Conservation (phyloP, 2,888 invertebrate genomes). For the Therioaphis trifolii region DNA sequence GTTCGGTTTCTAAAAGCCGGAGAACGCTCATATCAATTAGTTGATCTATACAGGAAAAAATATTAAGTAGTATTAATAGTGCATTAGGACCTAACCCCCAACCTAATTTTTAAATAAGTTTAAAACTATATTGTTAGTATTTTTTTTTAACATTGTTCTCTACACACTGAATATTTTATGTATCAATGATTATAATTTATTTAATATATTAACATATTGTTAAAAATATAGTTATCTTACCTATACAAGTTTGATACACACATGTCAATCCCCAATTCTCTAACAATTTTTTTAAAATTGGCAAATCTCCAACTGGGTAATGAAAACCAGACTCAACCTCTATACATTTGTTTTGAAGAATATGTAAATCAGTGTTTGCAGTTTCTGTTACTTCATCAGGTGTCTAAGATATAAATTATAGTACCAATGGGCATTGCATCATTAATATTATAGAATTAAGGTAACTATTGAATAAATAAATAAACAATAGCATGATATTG, state of each 20-base stretch:
- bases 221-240: not conserved
- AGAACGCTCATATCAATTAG: not conserved
- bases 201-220: too few relatives aligned
- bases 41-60: not conserved
- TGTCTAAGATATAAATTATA: not conserved
- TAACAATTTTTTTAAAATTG: not conserved
- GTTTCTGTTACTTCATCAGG: not conserved
- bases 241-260: not conserved
- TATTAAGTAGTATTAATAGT: too few relatives aligned
- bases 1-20: not conserved
- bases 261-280: not conserved
- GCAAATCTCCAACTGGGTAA: not conserved
- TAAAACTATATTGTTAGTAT: too few relatives aligned
- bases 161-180: too few relatives aligned
- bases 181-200: too few relatives aligned
- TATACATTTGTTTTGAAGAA: not conserved
- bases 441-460: not conserved
- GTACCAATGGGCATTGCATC: not conserved
- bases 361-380: not conserved
- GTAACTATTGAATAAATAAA: not conserved
- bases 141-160: too few relatives aligned
- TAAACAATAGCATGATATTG: not conserved
- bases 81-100: too few relatives aligned
- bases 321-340: not conserved
- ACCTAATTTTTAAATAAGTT: too few relatives aligned